These are phyloP conservation scores for Saturnia japonica DNA, from an alignment of 2,888 invertebrate genomes.

Conservation along the genomic window DNA sequence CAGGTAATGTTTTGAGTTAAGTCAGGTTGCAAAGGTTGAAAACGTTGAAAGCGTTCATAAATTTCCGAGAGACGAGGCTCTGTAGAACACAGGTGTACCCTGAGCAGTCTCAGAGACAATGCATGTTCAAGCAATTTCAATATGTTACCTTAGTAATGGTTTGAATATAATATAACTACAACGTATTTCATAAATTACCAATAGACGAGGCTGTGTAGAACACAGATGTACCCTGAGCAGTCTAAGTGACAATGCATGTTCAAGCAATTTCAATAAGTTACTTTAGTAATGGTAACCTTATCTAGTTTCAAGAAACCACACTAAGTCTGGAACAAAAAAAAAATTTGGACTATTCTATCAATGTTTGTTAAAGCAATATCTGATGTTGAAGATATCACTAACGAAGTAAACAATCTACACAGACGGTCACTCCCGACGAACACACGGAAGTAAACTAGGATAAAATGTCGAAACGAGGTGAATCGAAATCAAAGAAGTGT, in stretches of 20 bases:
- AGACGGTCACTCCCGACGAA: conserved; percentile 63
- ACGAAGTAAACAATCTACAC: conserved; percentile 79
- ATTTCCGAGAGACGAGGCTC: conserved; percentile 68
- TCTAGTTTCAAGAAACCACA: background rate
- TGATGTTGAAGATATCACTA: conserved; percentile 65
- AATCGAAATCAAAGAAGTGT: background rate
- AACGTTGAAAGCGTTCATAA: conserved; percentile 78
- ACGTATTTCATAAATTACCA: conserved; percentile 79
- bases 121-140: conserved; percentile 54
- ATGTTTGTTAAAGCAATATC: conserved; percentile 56
- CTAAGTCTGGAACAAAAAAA: conserved; percentile 37
- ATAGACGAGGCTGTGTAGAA: conserved; percentile 62
- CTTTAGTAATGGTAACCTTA: conserved; percentile 30
- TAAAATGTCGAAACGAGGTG: background rate
- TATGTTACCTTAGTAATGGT: conserved; percentile 44
- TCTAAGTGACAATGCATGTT: conserved; percentile 53
- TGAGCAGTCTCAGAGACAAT: conserved; percentile 50
- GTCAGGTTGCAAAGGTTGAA: conserved; percentile 79
- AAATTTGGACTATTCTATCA: conserved; percentile 48
- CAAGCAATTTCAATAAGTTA: conserved; percentile 46
- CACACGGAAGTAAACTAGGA: conserved; percentile 45
- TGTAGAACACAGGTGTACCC: conserved; percentile 68
- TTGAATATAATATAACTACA: conserved; percentile 17
- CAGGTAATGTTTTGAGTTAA: conserved; percentile 68
- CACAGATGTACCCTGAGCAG: conserved; percentile 66